Percentiles rank a stretch among this genome's conserved stretches.
phyloP scores from a whole-genome alignment of 2,888 invertebrate species.

The Dynastes hyllus region DNA sequence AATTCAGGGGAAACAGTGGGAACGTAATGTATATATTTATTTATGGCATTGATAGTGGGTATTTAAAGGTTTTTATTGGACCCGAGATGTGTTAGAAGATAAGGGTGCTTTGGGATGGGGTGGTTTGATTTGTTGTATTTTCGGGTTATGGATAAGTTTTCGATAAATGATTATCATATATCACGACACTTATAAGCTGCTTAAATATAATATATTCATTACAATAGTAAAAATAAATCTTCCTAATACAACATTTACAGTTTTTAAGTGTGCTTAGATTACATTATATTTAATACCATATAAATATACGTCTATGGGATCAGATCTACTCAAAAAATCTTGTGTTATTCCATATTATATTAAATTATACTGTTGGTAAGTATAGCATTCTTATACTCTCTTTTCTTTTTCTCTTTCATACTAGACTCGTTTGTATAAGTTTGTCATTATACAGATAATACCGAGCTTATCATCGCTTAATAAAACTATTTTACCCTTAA shows the following conservation, averaged over 20 bases:
- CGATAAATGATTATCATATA: constrained; percentile 65
- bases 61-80: not conserved
- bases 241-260: constrained; percentile 64
- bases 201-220: constrained; percentile 59
- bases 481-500: constrained; percentile 7
- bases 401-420: not conserved
- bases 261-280: constrained; percentile 26
- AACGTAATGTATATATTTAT: not conserved
- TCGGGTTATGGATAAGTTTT: not conserved
- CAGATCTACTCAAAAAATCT: constrained; percentile 17
- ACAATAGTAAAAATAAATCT: constrained; percentile 68
- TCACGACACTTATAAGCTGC: constrained; percentile 70
- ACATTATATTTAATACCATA: constrained; percentile 20
- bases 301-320: not conserved
- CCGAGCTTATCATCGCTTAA: not conserved
- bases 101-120: not conserved
- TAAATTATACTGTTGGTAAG: constrained; percentile 2
- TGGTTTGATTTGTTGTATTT: too few species aligned
- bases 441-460: not conserved
- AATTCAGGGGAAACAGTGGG: not conserved
- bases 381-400: constrained; percentile 43
- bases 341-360: constrained; percentile 10
- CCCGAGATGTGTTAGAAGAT: not conserved
- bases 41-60: not conserved
- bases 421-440: not conserved